Conservation (phyloP, 2,797 vertebrate species). For the Falco concolor region DNA sequence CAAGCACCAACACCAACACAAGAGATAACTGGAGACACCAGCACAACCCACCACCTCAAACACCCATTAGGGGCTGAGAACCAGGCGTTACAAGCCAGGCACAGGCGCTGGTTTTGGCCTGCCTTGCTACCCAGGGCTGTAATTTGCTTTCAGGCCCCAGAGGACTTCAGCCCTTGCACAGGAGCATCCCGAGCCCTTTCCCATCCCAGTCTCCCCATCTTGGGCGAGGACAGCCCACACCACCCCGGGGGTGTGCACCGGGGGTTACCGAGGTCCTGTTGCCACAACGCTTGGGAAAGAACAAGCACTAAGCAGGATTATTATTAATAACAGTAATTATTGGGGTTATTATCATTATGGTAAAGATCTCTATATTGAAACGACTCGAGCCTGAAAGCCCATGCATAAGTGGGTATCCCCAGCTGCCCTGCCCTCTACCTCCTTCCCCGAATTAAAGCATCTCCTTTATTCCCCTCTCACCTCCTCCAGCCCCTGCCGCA, state of each 20-base stretch:
- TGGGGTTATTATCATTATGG: background rate
- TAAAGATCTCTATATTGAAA: background rate
- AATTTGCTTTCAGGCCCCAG: background rate
- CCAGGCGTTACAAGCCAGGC: background rate
- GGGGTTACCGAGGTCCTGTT: background rate
- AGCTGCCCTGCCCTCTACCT: background rate
- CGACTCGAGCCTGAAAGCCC: accelerated
- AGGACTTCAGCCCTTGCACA: background rate
- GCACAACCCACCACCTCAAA: accelerated
- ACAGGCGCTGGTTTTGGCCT: background rate
- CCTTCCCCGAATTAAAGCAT: background rate
- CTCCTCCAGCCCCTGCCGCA: background rate
- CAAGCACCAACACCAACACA: background rate
- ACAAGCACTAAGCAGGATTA: background rate
- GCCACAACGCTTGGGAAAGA: background rate
- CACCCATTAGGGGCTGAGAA: background rate
- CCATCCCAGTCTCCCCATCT: background rate
- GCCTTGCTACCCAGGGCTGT: background rate
- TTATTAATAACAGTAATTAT: background rate
- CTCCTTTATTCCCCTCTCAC: background rate
- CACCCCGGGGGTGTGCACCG: accelerated
- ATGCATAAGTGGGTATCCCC: background rate
- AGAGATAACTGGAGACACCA: background rate
- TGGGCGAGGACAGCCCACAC: background rate
- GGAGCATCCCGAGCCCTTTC: background rate